Evolutionary conservation across 2,113 vertebrate genomes (phyloP).

Genomic region (Anhinga rufa): DNA sequence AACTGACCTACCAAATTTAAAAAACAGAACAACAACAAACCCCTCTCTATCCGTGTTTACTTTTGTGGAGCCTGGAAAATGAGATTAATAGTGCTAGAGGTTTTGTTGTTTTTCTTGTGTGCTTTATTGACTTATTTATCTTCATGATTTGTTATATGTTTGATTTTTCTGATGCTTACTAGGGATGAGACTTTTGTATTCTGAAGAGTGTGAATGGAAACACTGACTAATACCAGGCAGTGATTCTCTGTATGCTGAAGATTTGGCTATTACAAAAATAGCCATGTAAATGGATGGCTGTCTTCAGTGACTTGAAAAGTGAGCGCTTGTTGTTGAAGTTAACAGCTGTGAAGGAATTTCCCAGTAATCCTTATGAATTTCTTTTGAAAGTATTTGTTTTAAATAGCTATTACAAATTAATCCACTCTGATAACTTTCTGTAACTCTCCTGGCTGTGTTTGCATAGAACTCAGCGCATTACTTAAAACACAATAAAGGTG

Average conservation of each 20-base stretch:
- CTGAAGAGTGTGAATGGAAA: background rate
- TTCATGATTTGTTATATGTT: background rate
- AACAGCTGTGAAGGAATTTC: background rate
- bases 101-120: background rate
- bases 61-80: background rate
- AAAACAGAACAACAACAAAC: background rate
- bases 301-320: background rate
- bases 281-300: background rate
- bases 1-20: background rate
- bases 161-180: background rate
- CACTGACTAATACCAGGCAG: background rate
- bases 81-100: background rate
- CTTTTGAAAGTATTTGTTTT: background rate
- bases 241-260: background rate
- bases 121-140: background rate
- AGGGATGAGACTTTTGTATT: background rate
- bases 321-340: background rate
- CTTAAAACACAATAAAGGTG: background rate
- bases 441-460: background rate
- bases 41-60: background rate
- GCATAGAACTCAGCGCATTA: background rate
- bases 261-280: background rate
- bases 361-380: background rate
- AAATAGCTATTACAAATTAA: background rate
- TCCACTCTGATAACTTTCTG: background rate